These are phyloP conservation scores for Notolabrus celidotus DNA, from an alignment of 2,797 vertebrate species.

Conservation along the genomic window DNA sequence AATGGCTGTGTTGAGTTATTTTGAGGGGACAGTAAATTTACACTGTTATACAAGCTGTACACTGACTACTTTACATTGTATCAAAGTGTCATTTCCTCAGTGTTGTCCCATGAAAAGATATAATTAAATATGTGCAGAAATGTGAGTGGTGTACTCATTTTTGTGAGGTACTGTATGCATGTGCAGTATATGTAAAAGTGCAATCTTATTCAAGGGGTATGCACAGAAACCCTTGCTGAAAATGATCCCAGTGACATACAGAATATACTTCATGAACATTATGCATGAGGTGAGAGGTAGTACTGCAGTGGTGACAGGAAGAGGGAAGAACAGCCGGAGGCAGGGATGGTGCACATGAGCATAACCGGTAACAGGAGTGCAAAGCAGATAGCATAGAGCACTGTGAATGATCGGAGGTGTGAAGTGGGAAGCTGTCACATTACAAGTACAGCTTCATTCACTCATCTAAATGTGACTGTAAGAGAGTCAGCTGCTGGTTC, in stretches of 20 bases:
- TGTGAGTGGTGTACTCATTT: too few species aligned
- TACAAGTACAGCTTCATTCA: constrained; percentile 34
- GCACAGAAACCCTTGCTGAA: background rate
- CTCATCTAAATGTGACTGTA: constrained; percentile 3
- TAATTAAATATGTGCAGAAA: too few species aligned
- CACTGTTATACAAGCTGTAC: too few species aligned
- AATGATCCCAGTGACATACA: background rate
- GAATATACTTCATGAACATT: background rate
- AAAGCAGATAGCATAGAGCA: constrained; percentile 15
- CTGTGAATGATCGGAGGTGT: constrained; percentile 38
- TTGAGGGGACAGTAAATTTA: too few species aligned
- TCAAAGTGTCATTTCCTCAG: too few species aligned
- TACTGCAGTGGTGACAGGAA: constrained; percentile 11
- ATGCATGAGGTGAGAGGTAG: constrained; percentile 2
- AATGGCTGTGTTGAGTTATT: too few species aligned
- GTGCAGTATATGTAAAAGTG: too few species aligned
- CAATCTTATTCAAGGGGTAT: background rate
- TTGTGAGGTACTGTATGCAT: too few species aligned
- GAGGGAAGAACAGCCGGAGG: constrained; percentile 15
- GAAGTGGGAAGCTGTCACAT: constrained; percentile 49
- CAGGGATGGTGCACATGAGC: constrained; percentile 16
- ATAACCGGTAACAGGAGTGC: constrained; percentile 22
- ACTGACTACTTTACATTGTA: too few species aligned
- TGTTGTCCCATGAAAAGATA: too few species aligned
- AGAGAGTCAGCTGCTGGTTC: background rate